phyloP scores from a whole-genome alignment of 2,113 vertebrate species.

The Catagonus wagneri region DNA sequence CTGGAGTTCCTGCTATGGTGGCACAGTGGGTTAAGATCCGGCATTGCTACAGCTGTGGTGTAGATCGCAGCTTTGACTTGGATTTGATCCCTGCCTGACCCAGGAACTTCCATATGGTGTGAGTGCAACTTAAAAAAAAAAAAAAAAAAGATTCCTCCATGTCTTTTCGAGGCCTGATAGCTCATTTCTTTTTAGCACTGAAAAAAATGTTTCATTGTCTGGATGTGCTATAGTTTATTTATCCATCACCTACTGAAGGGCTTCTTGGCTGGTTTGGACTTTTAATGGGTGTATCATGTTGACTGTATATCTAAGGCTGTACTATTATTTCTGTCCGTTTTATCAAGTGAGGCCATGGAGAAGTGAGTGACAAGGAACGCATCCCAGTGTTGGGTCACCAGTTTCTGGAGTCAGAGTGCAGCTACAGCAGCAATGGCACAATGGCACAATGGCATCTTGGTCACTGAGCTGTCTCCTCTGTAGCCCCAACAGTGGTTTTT shows the following conservation, averaged over 20 bases:
- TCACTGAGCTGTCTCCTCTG: background rate
- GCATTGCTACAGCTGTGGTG: too few species aligned
- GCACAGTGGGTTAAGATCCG: too few species aligned
- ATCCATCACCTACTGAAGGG: background rate
- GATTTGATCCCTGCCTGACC: too few species aligned
- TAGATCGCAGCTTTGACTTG: too few species aligned
- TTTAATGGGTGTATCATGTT: background rate
- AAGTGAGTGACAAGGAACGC: background rate
- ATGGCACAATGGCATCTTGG: rapidly evolving
- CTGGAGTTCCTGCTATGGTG: too few species aligned
- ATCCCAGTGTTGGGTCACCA: background rate
- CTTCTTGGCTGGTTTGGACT: background rate
- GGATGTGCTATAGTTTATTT: background rate
- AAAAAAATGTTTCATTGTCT: background rate
- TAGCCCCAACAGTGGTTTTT: background rate
- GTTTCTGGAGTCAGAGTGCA: background rate
- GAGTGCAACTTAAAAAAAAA: too few species aligned
- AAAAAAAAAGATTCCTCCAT: background rate
- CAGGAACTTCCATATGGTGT: too few species aligned
- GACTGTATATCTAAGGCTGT: background rate
- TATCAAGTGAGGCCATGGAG: background rate
- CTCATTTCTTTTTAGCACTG: background rate
- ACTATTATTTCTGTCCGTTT: background rate
- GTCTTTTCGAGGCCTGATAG: background rate
- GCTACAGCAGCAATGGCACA: background rate